phyloP scores from a whole-genome alignment of 2,888 invertebrate genomes.

The Crepidodera aurea region DNA sequence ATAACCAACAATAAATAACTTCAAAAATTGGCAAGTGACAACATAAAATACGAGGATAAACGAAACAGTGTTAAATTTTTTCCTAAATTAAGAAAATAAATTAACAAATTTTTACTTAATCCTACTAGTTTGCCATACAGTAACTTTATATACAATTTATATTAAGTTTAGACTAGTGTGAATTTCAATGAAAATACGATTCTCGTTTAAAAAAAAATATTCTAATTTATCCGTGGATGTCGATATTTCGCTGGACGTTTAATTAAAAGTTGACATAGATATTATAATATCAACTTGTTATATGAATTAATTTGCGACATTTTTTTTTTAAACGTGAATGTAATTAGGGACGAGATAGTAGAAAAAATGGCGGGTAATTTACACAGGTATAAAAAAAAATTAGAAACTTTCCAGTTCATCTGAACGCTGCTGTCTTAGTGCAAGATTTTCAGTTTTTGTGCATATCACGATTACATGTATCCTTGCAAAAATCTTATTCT shows the following conservation, averaged over 20 bases:
- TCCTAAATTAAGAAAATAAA: slow-evolving; percentile 54
- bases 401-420: slow-evolving; percentile 25
- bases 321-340: slow-evolving; percentile 26
- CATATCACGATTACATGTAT: slow-evolving; percentile 18
- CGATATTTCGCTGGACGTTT: too few species aligned
- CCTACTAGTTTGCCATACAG: slow-evolving; percentile 51
- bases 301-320: too few species aligned
- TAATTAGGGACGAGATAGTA: slow-evolving; percentile 35
- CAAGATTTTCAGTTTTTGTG: slow-evolving; percentile 16
- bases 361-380: slow-evolving; percentile 44
- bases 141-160: slow-evolving; percentile 58
- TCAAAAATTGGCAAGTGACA: slow-evolving; percentile 36
- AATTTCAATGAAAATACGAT: slow-evolving; percentile 32
- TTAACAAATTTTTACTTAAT: slow-evolving; percentile 48
- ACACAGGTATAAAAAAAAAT: slow-evolving; percentile 37
- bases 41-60: slow-evolving; percentile 54
- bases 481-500: slow-evolving; percentile 4
- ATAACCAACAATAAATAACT: slow-evolving; percentile 39
- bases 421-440: slow-evolving; percentile 1
- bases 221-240: too few species aligned
- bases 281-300: too few species aligned
- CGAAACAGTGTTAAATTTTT: slow-evolving; percentile 39
- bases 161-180: slow-evolving; percentile 34
- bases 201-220: slow-evolving; percentile 21
- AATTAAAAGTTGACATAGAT: too few species aligned